These are phyloP conservation scores for Percopsis omiscomaycus DNA, from an alignment of 2,797 vertebrate genomes.

Conservation along the genomic window DNA sequence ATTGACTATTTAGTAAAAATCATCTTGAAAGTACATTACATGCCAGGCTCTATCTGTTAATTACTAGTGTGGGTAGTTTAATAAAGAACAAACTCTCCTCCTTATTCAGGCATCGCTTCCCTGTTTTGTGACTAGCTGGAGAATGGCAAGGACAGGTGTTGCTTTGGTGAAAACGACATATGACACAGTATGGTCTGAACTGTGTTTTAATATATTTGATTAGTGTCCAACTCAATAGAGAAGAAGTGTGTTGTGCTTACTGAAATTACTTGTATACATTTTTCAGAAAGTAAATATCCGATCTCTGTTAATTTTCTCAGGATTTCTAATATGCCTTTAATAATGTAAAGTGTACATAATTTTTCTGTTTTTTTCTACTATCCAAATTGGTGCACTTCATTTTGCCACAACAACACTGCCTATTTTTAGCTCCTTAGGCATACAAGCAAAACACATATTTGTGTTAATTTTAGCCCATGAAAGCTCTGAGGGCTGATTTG, in stretches of 20 bases:
- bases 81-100: slow-evolving; percentile 6
- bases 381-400: slow-evolving; percentile 8
- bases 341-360: too few species aligned
- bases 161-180: slow-evolving; percentile 37
- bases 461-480: not conserved
- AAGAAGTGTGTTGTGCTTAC: not conserved
- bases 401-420: slow-evolving; percentile 5
- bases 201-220: slow-evolving; percentile 21
- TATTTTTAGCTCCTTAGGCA: slow-evolving; percentile 6
- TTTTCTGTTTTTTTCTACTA: not conserved
- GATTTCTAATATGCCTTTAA: slow-evolving; percentile 28
- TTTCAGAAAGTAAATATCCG: slow-evolving; percentile 1
- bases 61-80: slow-evolving; percentile 8
- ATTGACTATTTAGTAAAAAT: not conserved
- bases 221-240: not conserved
- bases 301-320: slow-evolving; percentile 30
- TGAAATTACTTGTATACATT: not conserved
- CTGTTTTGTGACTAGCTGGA: slow-evolving; percentile 8
- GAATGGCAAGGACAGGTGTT: slow-evolving; percentile 22
- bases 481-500: slow-evolving; percentile 1
- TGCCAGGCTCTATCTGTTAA: not conserved
- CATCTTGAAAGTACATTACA: not conserved
- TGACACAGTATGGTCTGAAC: not conserved
- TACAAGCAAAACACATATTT: not conserved
- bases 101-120: slow-evolving; percentile 22